These are phyloP conservation scores for Eira barbara DNA, from an alignment of 2,113 vertebrate species.

Conservation along the genomic window DNA sequence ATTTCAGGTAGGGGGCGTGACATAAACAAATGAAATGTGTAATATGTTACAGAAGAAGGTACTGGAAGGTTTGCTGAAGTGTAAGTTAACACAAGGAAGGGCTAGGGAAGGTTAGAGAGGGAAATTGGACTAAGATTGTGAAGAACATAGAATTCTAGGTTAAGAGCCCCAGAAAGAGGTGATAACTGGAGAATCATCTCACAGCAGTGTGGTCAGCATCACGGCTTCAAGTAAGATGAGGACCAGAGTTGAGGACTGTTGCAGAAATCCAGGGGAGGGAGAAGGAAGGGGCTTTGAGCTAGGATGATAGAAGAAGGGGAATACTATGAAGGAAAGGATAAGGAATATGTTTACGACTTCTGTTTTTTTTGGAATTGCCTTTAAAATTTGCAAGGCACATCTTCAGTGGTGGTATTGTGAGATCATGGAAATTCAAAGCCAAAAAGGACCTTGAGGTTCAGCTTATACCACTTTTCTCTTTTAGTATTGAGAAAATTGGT, in stretches of 20 bases:
- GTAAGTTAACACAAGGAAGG: neutral
- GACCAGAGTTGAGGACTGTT: neutral
- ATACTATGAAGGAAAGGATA: neutral
- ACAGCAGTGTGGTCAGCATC: neutral
- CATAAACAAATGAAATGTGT: neutral
- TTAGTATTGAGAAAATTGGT: slow-evolving; percentile 33
- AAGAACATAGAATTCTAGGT: neutral
- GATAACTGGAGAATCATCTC: neutral
- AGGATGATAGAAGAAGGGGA: neutral
- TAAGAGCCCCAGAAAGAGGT: neutral
- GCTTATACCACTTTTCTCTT: slow-evolving; percentile 12
- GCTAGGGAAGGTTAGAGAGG: neutral
- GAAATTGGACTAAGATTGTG: neutral
- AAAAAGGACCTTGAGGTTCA: neutral
- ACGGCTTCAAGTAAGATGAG: neutral
- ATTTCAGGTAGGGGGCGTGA: neutral
- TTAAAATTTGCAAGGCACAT: neutral
- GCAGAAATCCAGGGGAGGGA: neutral
- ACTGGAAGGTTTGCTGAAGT: neutral
- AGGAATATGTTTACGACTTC: neutral
- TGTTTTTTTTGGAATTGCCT: slow-evolving; percentile 12
- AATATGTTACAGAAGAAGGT: neutral
- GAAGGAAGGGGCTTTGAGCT: neutral
- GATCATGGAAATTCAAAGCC: slow-evolving; percentile 19
- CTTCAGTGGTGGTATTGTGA: neutral